Evolutionary conservation across 2,888 invertebrate genomes (phyloP).

Genomic region (Malachius bipustulatus): DNA sequence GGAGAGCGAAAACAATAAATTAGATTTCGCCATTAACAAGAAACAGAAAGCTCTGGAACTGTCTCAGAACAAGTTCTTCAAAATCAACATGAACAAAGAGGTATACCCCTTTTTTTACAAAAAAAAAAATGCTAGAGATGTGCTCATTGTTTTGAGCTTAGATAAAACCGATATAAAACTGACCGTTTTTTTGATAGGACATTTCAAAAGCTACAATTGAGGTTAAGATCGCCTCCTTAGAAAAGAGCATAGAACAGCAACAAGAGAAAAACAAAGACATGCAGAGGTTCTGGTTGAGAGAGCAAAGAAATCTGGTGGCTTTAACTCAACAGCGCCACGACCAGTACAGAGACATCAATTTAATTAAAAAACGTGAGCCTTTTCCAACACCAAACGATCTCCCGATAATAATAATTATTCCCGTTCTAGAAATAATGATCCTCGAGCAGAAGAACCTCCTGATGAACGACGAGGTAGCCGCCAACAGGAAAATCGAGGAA

Average conservation of each 20-base stretch:
- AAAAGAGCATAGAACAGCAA: slow-evolving; percentile 49
- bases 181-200: slow-evolving; percentile 1
- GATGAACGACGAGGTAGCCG: slow-evolving; percentile 51
- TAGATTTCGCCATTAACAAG: slow-evolving; percentile 36
- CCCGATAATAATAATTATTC: neutral
- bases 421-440: slow-evolving; percentile 42
- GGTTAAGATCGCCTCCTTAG: slow-evolving; percentile 45
- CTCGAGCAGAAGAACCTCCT: slow-evolving; percentile 65
- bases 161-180: no score
- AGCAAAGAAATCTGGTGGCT: slow-evolving; percentile 59
- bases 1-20: slow-evolving; percentile 37
- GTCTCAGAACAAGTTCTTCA: slow-evolving; percentile 42
- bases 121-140: no score
- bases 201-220: neutral
- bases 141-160: no score
- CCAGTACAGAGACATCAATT: slow-evolving; percentile 55
- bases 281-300: slow-evolving; percentile 65
- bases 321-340: slow-evolving; percentile 56
- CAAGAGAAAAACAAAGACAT: slow-evolving; percentile 50
- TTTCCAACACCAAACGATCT: neutral
- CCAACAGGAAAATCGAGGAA: slow-evolving; percentile 42
- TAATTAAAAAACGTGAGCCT: slow-evolving; percentile 56
- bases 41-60: slow-evolving; percentile 41
- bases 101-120: no score
- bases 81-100: slow-evolving; percentile 37